These are phyloP conservation scores for Tiliqua scincoides DNA, from an alignment of 2,113 vertebrate genomes.

Conservation along the genomic window DNA sequence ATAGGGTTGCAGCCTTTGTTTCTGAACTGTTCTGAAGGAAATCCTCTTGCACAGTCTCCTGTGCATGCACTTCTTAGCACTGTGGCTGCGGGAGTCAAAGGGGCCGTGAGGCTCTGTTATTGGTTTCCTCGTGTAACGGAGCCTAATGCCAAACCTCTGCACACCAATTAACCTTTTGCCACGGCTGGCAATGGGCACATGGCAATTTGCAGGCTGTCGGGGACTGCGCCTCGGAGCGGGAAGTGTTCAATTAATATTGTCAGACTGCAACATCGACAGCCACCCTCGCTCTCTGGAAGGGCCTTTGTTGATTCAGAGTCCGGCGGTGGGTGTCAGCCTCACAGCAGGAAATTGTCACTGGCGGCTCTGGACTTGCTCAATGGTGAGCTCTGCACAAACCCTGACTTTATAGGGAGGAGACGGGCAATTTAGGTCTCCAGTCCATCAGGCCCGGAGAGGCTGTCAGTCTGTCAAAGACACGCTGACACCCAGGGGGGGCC, in stretches of 20 bases:
- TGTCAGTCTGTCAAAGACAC: constrained; percentile 33
- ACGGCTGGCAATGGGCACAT: constrained; percentile 51
- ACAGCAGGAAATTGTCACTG: constrained; percentile 71
- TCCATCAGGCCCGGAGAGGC: constrained; percentile 44
- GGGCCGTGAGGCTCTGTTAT: constrained; percentile 1
- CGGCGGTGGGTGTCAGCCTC: constrained; percentile 60
- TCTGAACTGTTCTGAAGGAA: neutral
- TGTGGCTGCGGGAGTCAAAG: constrained; percentile 20
- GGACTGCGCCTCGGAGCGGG: constrained; percentile 47
- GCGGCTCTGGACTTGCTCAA: constrained; percentile 76
- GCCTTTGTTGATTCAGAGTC: constrained; percentile 68
- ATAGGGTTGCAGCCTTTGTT: neutral
- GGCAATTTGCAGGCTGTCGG: constrained; percentile 53
- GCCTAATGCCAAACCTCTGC: constrained; percentile 33
- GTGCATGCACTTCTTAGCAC: constrained; percentile 33
- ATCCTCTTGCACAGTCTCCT: neutral
- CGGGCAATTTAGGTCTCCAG: constrained; percentile 59
- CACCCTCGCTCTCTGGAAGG: constrained; percentile 46
- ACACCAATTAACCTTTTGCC: constrained; percentile 64
- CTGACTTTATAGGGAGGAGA: constrained; percentile 57
- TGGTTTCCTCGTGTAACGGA: constrained; percentile 41
- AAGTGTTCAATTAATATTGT: constrained; percentile 70
- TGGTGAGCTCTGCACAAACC: constrained; percentile 47
- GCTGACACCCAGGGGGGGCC: constrained; percentile 45
- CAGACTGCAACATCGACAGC: constrained; percentile 57